These are phyloP conservation scores for Trichonephila clavata DNA, from an alignment of 1,140 invertebrate species.

Conservation along the genomic window DNA sequence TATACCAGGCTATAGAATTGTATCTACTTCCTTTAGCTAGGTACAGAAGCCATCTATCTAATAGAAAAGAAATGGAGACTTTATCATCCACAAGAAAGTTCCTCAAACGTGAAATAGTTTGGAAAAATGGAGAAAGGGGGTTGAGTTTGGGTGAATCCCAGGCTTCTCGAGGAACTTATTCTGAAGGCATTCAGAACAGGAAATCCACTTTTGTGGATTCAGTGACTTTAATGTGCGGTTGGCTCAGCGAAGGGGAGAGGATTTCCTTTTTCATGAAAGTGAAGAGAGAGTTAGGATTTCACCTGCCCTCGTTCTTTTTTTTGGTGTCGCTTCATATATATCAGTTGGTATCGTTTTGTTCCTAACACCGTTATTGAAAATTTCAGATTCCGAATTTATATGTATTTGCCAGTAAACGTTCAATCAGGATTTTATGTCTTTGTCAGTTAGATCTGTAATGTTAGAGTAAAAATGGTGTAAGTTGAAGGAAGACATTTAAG, in stretches of 20 bases:
- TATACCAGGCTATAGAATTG: background rate
- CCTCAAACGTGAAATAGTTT: slow-evolving; percentile 59
- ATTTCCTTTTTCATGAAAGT: slow-evolving; percentile 48
- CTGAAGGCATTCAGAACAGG: slow-evolving; percentile 45
- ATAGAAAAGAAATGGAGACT: slow-evolving; percentile 59
- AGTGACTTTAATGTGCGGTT: slow-evolving; percentile 58
- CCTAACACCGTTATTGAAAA: slow-evolving; percentile 15
- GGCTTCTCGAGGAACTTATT: slow-evolving; percentile 8
- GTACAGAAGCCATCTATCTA: slow-evolving; percentile 29
- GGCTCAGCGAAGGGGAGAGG: background rate
- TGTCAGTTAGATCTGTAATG: background rate
- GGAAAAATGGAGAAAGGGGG: slow-evolving; percentile 8
- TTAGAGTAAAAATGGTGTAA: background rate
- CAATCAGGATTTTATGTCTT: background rate
- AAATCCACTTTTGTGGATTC: slow-evolving; percentile 69
- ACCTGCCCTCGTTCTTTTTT: background rate
- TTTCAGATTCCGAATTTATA: background rate
- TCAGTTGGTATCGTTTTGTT: background rate
- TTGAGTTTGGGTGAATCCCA: background rate
- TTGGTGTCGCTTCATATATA: background rate
- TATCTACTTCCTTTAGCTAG: background rate
- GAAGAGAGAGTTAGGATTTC: slow-evolving; percentile 10
- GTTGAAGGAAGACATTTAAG: no score
- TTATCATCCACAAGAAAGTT: slow-evolving; percentile 37
- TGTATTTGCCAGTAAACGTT: slow-evolving; percentile 2